Evolutionary conservation across 2,888 invertebrate genomes (phyloP), one percentile per base, ranked within the genome.

Genomic region (Aspidiotus destructor): DNA sequence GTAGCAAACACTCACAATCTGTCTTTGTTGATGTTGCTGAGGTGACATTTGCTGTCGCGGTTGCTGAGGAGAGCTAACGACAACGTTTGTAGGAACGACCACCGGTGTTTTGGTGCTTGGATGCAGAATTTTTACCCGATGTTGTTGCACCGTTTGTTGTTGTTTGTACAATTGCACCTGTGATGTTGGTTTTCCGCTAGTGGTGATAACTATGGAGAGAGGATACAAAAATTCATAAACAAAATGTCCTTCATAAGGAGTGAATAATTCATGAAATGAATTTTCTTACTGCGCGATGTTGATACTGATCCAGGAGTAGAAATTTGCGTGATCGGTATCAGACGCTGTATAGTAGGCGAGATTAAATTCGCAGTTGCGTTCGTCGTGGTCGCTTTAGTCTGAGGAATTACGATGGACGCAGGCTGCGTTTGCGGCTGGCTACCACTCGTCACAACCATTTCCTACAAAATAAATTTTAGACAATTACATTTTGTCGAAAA

Each of bases 151-250:
- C 16, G 58, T 8, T 58, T 58, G 58, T 68, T 84, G 84, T 74
- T 86, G 86, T n/a, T 85, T 80, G 73, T 85, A 84, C 74, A 85
- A 80, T 74, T 86, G 83, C 68, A 84, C 73, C 72, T 84, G 84
- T 0, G 81, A 48, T 48, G 48, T 6, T 48, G 48, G 78, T 74
- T 83, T 82, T 55, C 78, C 79, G 68, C 82, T 79, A 52, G 82
- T 78, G 42, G 70, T 71, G 28, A 71, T 68, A n/a, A 71, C 69
- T 63, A 58, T 13, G 42, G 54, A 55, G 41, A 62, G 41, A 11
- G 2, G n/a, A 48, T 13, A 48, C n/a, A 48, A 48, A n/a, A 48
- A n/a, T 48, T 48, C 48, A 6, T 10, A 3, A 44, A 28, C 28
- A 28, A 28, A 28, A 28, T 28, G 28, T 28, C 28, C 5, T 28